Percentiles rank a stretch among this genome's conserved stretches.
Evolutionary conservation across 2,113 vertebrate genomes (phyloP).

Genomic region (Strix aluco): DNA sequence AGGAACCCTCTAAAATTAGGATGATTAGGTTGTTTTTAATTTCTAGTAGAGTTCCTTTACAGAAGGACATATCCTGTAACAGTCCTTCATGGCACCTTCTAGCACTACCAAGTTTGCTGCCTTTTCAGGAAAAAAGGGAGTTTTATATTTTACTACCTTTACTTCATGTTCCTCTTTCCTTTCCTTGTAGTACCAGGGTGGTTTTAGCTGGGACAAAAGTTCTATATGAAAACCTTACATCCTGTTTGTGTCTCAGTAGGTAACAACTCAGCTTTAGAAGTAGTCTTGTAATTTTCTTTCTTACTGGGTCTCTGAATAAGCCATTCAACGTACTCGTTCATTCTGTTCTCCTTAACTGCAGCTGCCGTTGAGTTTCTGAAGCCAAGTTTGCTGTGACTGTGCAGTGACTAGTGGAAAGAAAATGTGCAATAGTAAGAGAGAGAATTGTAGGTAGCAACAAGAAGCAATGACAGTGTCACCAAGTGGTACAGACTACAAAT

Average conservation of each 20-base stretch:
- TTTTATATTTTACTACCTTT: not conserved
- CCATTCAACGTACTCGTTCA: not conserved
- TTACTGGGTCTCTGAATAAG: not conserved
- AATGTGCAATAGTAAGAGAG: rapidly evolving
- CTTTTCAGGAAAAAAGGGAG: not conserved
- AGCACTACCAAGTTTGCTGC: not conserved
- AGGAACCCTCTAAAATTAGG: constrained; percentile 1
- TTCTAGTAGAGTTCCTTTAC: not conserved
- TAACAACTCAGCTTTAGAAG: constrained; percentile 9
- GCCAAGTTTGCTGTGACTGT: not conserved
- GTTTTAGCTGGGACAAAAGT: not conserved
- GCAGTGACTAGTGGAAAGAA: not conserved
- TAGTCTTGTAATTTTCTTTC: not conserved
- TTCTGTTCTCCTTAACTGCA: not conserved
- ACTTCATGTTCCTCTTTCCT: constrained; percentile 14
- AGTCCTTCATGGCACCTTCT: not conserved
- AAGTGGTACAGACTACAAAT: not conserved
- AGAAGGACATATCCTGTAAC: not conserved
- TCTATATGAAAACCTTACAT: not conserved
- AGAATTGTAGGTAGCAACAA: not conserved
- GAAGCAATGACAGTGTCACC: not conserved
- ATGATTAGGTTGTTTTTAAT: not conserved
- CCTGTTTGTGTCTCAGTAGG: not conserved
- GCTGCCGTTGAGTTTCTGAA: not conserved
- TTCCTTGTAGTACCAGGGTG: not conserved